phyloP scores from a whole-genome alignment of 2,797 vertebrate species.

The Sebastolobus altivelis region DNA sequence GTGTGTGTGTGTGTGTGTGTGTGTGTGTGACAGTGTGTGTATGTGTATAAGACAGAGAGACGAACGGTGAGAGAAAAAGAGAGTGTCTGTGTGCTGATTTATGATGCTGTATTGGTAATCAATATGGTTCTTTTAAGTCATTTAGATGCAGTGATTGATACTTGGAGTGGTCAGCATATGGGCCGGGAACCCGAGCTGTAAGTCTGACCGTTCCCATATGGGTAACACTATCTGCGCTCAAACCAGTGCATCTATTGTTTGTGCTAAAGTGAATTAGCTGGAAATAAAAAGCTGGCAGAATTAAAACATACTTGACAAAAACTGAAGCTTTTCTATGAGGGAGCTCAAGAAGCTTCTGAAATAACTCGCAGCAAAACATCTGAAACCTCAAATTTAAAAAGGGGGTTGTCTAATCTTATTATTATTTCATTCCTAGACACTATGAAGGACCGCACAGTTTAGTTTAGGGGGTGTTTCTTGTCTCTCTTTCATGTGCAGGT shows the following conservation, averaged over 20 bases:
- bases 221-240: slow-evolving; percentile 71
- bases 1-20: slow-evolving; percentile 9
- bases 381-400: slow-evolving; percentile 21
- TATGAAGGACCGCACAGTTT: slow-evolving; percentile 24
- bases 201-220: slow-evolving; percentile 76
- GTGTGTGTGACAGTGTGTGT: slow-evolving; percentile 19
- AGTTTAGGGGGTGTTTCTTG: slow-evolving; percentile 43
- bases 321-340: background rate
- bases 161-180: slow-evolving; percentile 76
- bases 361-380: background rate
- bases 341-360: background rate
- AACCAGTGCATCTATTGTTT: slow-evolving; percentile 73
- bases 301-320: slow-evolving; percentile 29
- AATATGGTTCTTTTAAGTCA: slow-evolving; percentile 80
- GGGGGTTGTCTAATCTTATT: background rate
- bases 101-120: slow-evolving; percentile 82
- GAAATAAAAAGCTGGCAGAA: slow-evolving; percentile 62
- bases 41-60: background rate
- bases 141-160: slow-evolving; percentile 82
- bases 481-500: slow-evolving; percentile 78
- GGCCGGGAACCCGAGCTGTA: slow-evolving; percentile 72
- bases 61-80: slow-evolving; percentile 31
- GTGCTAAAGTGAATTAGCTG: slow-evolving; percentile 75
- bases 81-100: slow-evolving; percentile 72
- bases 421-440: slow-evolving; percentile 15